Evolutionary conservation across 2,113 vertebrate species (phyloP).

Genomic region (Mandrillus leucophaeus): DNA sequence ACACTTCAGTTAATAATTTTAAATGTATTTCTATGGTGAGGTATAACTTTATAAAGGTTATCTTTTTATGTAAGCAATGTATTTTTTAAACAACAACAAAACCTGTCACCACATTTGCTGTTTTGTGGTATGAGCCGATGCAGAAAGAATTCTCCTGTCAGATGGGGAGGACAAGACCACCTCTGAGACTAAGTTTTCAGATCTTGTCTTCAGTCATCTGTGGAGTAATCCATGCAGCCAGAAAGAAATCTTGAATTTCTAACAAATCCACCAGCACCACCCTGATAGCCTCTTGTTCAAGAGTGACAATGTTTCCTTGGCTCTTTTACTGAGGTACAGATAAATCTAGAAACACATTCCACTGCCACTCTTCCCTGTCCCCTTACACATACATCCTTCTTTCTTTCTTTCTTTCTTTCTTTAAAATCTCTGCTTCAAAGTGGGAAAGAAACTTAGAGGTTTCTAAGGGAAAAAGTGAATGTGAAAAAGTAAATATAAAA

Average conservation of each 20-base stretch:
- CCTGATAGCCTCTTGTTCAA: not conserved
- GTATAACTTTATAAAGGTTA: not conserved
- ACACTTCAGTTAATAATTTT: constrained; percentile 43
- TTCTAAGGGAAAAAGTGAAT: not conserved
- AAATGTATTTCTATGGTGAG: constrained; percentile 47
- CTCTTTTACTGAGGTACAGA: not conserved
- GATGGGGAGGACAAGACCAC: not conserved
- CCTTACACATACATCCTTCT: not conserved
- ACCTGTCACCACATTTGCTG: not conserved
- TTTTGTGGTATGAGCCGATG: not conserved
- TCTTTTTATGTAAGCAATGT: constrained; percentile 1
- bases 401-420: not conserved
- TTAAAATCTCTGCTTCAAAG: not conserved
- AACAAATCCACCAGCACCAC: not conserved
- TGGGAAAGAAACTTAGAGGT: not conserved
- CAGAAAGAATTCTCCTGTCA: not conserved
- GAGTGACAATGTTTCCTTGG: not conserved
- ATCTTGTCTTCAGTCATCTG: not conserved
- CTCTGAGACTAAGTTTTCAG: not conserved
- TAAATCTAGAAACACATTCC: not conserved
- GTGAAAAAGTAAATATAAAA: constrained; percentile 13
- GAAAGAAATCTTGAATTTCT: not conserved
- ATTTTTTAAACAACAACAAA: not conserved
- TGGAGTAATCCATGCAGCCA: not conserved
- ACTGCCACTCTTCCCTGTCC: not conserved